A percentile compares a stretch with the other conserved stretches of the same genome.
Evolutionary conservation across 2,113 vertebrate genomes (phyloP).

Genomic region (Rhipidura dahli): DNA sequence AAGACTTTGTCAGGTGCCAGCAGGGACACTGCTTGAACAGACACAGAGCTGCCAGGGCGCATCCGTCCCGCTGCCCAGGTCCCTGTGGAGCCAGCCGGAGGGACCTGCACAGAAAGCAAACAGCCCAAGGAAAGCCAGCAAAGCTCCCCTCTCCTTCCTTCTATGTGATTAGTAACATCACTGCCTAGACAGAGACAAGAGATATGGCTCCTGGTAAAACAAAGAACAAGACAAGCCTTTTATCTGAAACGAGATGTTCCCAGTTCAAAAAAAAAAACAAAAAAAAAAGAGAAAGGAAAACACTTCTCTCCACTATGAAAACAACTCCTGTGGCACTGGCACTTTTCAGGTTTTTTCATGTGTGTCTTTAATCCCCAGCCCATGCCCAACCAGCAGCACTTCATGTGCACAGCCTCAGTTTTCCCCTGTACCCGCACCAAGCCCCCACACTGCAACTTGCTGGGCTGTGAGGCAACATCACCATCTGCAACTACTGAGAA

Average conservation of each 20-base stretch:
- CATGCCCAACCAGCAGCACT: fast-evolving
- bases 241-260: not conserved
- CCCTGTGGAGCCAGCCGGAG: fast-evolving
- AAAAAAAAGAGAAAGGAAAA: not conserved
- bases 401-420: fast-evolving
- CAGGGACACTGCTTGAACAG: not conserved
- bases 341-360: not conserved
- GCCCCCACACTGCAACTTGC: fast-evolving
- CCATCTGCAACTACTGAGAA: not conserved
- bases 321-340: not conserved
- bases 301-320: not conserved
- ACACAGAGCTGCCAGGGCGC: not conserved
- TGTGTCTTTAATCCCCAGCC: not conserved
- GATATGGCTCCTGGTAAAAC: not conserved
- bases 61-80: fast-evolving
- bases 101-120: not conserved
- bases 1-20: not conserved
- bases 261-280: fast-evolving
- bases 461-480: not conserved
- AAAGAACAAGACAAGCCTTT: not conserved
- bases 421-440: fast-evolving
- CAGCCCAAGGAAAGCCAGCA: not conserved
- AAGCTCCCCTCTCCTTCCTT: not conserved
- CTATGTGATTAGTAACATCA: not conserved
- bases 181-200: not conserved